phyloP scores from a whole-genome alignment of 2,888 invertebrate species.

The Penaeus monodon region DNA sequence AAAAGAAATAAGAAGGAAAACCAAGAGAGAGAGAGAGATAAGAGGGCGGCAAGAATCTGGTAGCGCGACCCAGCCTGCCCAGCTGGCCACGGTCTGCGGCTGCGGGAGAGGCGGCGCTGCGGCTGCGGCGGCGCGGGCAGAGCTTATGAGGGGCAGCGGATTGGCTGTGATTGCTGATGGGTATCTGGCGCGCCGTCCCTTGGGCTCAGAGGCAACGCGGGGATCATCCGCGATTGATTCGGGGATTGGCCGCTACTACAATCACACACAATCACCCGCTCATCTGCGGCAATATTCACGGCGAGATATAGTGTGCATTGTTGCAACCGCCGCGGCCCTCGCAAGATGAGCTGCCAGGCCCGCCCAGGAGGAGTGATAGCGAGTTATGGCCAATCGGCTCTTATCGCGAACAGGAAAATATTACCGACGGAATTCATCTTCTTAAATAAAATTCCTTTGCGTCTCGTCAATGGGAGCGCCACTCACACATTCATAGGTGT shows the following conservation, averaged over 20 bases:
- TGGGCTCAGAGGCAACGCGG: not conserved
- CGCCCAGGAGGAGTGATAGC: too few species aligned
- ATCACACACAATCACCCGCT: conserved; percentile 20
- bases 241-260: not conserved
- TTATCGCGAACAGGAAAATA: too few species aligned
- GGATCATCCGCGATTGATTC: conserved; percentile 19
- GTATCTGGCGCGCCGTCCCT: not conserved
- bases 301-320: not conserved
- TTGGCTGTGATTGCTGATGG: conserved; percentile 29
- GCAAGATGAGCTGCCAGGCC: too few species aligned
- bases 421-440: too few species aligned
- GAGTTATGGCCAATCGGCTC: too few species aligned
- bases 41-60: not conserved
- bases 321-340: not conserved
- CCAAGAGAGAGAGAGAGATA: not conserved
- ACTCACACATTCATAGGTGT: too few species aligned
- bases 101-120: not conserved
- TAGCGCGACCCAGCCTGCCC: too few species aligned
- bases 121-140: not conserved
- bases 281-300: conserved; percentile 13
- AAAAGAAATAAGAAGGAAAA: not conserved
- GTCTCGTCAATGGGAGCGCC: too few species aligned
- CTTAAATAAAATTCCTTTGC: too few species aligned
- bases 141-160: not conserved
- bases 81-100: not conserved